A percentile compares a stretch with the other conserved stretches of the same genome.
Evolutionary conservation across 1,140 invertebrate genomes (phyloP).

Genomic region (Listronotus bonariensis): DNA sequence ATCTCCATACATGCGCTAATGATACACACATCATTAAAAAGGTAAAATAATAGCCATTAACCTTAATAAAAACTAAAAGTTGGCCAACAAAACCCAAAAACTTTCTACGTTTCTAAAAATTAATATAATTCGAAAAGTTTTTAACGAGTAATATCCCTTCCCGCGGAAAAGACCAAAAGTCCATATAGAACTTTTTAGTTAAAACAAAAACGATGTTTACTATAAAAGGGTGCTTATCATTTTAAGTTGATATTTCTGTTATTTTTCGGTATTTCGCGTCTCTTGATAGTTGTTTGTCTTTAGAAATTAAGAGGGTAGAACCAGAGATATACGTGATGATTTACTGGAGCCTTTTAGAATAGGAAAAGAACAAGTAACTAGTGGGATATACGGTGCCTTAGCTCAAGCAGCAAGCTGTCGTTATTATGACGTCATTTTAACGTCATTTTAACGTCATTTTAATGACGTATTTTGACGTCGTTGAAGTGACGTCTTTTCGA

Average conservation of each 20-base stretch:
- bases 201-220: constrained; percentile 30
- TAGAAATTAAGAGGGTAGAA: too few relatives aligned
- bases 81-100: constrained; percentile 3
- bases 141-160: constrained; percentile 25
- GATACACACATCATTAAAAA: constrained; percentile 1
- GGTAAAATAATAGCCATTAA: background rate
- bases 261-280: constrained; percentile 24
- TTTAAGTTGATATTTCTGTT: constrained; percentile 10
- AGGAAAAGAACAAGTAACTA: too few relatives aligned
- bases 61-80: constrained; percentile 2
- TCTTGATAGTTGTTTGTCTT: constrained; percentile 7
- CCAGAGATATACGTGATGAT: too few relatives aligned
- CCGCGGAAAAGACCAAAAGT: constrained; percentile 9
- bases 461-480: too few relatives aligned
- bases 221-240: constrained; percentile 30
- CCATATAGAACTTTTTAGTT: constrained; percentile 25
- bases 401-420: too few relatives aligned
- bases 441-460: too few relatives aligned
- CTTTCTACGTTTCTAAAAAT: constrained; percentile 13
- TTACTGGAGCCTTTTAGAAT: too few relatives aligned
- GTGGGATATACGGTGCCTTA: too few relatives aligned
- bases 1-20: background rate
- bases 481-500: too few relatives aligned
- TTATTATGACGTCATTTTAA: too few relatives aligned
- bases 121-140: constrained; percentile 23